These are phyloP conservation scores for Lepeophtheirus salmonis DNA, from an alignment of 1,140 invertebrate genomes.

Conservation along the genomic window DNA sequence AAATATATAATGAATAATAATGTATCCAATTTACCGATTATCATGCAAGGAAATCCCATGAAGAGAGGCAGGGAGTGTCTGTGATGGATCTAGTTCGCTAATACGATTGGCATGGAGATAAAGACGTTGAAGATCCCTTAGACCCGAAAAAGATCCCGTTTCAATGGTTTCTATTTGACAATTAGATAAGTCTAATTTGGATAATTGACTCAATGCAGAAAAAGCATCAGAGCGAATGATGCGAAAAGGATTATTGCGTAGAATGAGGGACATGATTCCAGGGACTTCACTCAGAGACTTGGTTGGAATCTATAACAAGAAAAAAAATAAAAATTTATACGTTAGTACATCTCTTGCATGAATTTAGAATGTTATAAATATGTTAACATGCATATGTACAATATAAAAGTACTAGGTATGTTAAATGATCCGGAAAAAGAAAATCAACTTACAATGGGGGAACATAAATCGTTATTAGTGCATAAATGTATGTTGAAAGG, in stretches of 20 bases:
- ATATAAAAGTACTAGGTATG: too few species aligned
- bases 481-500: too few species aligned
- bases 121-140: constrained; percentile 3
- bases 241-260: background rate
- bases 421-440: too few species aligned
- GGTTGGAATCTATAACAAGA: constrained; percentile 5
- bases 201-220: background rate
- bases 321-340: too few species aligned
- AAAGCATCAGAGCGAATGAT: background rate
- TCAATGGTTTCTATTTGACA: constrained; percentile 2
- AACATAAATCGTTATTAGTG: too few species aligned
- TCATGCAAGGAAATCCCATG: constrained; percentile 14
- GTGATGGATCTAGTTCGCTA: background rate
- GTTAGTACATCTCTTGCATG: too few species aligned
- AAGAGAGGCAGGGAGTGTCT: constrained; percentile 2
- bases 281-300: background rate
- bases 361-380: too few species aligned
- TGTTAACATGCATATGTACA: too few species aligned
- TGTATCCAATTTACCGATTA: constrained; percentile 5
- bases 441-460: too few species aligned
- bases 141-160: constrained; percentile 4
- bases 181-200: constrained; percentile 10
- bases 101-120: constrained; percentile 12
- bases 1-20: too few species aligned
- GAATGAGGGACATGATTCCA: constrained; percentile 1